Evolutionary conservation across 2,113 vertebrate species (phyloP), one percentile per base, ranked within the genome.

Genomic region (Dasyprocta punctata): DNA sequence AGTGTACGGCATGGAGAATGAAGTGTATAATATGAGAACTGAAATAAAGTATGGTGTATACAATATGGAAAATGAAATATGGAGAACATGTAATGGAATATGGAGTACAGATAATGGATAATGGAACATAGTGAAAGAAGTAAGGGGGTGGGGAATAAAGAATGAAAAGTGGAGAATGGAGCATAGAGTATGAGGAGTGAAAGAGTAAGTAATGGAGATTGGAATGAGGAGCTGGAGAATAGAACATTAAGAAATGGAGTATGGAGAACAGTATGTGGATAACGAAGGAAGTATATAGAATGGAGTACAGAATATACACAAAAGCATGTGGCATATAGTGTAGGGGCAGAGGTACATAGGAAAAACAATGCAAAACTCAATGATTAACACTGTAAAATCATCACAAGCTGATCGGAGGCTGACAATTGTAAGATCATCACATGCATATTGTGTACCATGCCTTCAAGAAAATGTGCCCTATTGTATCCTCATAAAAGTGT

Each of bases 1-100:
- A 28, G 38, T 28, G 56, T 26, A 56, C 44, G 13, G 11, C 1
- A 0, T 3, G n/a, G 13, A 0, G 41, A 49, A 77, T 14, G 75
- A 33, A 28, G 73, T 3, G 30, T n/a, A 20, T 44, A 38, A 17
- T 2, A 0, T 0, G 7, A 78, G 8, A 38, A 14, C 2, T 26
- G 56, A 11, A 22, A 13, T 30, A n/a, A 16, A 41, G n/a, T 2
- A 2, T 30, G 24, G 75, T 1, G 9, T 36, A 12, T 38, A 26
- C 33, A 3, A 36, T 3, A 56, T 2, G 2, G 33, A 28, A 9
- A 58, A 58, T 52, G 77, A 33, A 78, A 36, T 24, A 49, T 1
- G 75, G 44, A 33, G 44, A 17, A 7, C 44, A 20, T 20, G 30
- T 36, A 9, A 20, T 1, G 8, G 77, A 54, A 11, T 36, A 12